Conservation (phyloP, 2,888 invertebrate species). For the Amphipyra berbera region DNA sequence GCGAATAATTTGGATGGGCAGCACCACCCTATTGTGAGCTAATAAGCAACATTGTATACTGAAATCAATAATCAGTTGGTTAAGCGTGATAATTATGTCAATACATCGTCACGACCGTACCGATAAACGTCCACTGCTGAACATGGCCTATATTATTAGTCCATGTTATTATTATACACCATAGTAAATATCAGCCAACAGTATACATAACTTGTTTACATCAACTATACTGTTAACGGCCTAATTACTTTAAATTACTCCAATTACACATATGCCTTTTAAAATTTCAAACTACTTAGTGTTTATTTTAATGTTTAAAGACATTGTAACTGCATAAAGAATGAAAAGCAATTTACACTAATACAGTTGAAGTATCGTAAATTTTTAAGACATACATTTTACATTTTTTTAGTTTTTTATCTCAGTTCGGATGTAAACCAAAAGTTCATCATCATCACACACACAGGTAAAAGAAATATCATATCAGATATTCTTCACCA, state of each 20-base stretch:
- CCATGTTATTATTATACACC: too few species aligned
- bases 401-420: neutral
- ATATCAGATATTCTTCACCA: conserved; percentile 4
- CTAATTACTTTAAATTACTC: conserved; percentile 37
- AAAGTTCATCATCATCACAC: neutral
- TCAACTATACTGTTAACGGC: conserved; percentile 13
- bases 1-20: too few species aligned
- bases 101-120: too few species aligned
- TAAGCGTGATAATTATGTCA: too few species aligned
- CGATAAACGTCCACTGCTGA: too few species aligned
- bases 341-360: conserved; percentile 2
- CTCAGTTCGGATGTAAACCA: conserved; percentile 1
- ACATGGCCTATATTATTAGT: too few species aligned
- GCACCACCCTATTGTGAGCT: too few species aligned
- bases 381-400: too few species aligned
- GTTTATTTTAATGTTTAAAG: neutral
- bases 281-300: conserved; percentile 6
- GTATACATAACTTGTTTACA: conserved; percentile 71
- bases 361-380: too few species aligned
- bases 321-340: neutral
- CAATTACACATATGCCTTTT: conserved; percentile 16
- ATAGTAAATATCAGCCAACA: conserved; percentile 63
- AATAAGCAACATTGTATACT: too few species aligned
- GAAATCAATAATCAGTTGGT: too few species aligned
- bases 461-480: neutral